Conservation (phyloP, 1,140 invertebrate species). For the Danaus melanippus region DNA sequence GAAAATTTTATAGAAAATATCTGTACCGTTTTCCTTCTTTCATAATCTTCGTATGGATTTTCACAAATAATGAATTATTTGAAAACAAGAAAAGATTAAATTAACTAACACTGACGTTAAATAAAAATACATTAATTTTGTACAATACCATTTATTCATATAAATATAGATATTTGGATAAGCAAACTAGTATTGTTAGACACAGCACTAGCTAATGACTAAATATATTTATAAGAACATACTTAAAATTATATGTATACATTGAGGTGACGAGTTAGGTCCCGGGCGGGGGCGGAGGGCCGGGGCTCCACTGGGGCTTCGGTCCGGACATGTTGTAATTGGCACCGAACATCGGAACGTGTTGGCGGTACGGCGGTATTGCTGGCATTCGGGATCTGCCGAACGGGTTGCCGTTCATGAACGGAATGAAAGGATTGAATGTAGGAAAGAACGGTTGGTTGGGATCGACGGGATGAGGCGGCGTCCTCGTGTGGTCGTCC, state of each 20-base stretch:
- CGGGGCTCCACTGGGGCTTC: conserved; percentile 44
- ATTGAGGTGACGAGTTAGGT: conserved; percentile 29
- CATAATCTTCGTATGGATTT: neutral
- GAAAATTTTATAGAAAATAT: too few species aligned
- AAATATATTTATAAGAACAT: conserved; percentile 11
- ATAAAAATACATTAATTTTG: conserved; percentile 12
- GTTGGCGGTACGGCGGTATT: conserved; percentile 35
- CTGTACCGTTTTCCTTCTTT: too few species aligned
- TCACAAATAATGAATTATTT: neutral
- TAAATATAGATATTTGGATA: conserved; percentile 68
- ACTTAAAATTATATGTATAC: conserved; percentile 3
- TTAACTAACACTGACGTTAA: neutral
- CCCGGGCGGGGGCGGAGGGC: conserved; percentile 52
- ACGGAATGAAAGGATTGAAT: conserved; percentile 26
- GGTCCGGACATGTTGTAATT: conserved; percentile 32
- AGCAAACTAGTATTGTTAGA: conserved; percentile 60
- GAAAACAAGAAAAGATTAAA: neutral
- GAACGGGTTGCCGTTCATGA: conserved; percentile 38
- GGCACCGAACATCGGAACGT: conserved; percentile 42
- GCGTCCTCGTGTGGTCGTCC: conserved; percentile 32
- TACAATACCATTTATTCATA: conserved; percentile 50
- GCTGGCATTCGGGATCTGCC: conserved; percentile 33
- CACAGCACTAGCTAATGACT: conserved; percentile 27
- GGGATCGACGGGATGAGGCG: conserved; percentile 30
- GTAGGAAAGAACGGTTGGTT: conserved; percentile 25